Evolutionary conservation across 2,113 vertebrate genomes (phyloP), one percentile per base, ranked within the genome.

Genomic region (Pelmatolapia mariae): DNA sequence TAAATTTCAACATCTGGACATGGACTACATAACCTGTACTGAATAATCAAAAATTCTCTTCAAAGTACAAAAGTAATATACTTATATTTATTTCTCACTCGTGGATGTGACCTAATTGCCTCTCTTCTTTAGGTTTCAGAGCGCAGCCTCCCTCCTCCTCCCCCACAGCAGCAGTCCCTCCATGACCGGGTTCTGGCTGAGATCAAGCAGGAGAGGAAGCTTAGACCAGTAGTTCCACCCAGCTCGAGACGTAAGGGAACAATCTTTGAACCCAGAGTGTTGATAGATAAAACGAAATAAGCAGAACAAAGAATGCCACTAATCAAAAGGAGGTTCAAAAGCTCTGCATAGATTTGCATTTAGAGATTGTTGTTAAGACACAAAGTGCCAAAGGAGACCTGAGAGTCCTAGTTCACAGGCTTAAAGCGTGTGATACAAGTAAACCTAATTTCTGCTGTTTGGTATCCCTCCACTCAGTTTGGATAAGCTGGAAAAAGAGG

Each of bases 131-230:
- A 99, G 98, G 98, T 96, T 1, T 98, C 97, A 0, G 97, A 98
- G 92, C 96, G 98, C 80, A 96, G 94, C 80, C 96, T 99, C 53
- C 96, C 97, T 45, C 98, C 98, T 1, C 88, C 97, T 9, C 98
- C 98, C 0, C 97, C 96, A 50, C 97, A 95, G 89, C 96, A 97
- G 88, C 96, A 96, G 92, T 98, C 95, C 0, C 97, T 99, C 8
- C 98, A 99, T 0, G 98, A 99, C 59, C 97, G 95, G 80, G 97
- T 99, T 81, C 94, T 99, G 91, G 98, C 98, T 63, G 98, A 97
- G 92, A 99, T 99, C 94, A 98, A 97, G 88, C 97, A 98, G 92
- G 97, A 99, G 85, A 95, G 97, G 76, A 98, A 98, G 91, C 97
- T 99, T 5, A 94, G 97, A 4, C 98, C 98, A 0, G 98, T 99